Conservation (phyloP, 1,140 invertebrate species). For the Zeugodacus cucurbitae region DNA sequence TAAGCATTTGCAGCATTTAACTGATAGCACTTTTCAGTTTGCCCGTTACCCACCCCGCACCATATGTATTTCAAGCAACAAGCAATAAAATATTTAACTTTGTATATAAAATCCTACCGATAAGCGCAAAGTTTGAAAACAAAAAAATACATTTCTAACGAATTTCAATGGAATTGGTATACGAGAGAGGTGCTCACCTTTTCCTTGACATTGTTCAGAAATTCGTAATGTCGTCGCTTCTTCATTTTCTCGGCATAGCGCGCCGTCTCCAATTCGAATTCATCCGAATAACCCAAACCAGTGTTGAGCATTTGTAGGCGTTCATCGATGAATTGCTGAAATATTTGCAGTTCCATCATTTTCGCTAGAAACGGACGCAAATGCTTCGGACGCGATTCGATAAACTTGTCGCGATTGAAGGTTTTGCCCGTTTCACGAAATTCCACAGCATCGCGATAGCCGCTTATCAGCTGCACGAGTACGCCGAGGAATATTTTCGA, state of each 20-base stretch:
- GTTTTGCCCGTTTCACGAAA: conserved; percentile 80
- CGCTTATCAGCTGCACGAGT: conserved; percentile 91
- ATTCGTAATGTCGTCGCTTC: conserved; percentile 84
- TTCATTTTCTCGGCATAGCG: conserved; percentile 85
- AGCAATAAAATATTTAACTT: background rate
- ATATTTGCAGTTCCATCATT: conserved; percentile 94
- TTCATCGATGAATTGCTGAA: conserved; percentile 96
- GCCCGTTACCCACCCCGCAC: background rate
- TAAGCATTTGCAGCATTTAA: background rate
- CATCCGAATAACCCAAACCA: conserved; percentile 90
- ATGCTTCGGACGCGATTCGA: conserved; percentile 80
- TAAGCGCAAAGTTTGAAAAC: background rate
- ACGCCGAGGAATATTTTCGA: conserved; percentile 90
- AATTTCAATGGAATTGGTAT: background rate
- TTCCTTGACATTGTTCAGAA: conserved; percentile 81
- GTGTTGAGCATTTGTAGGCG: conserved; percentile 88
- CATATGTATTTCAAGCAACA: background rate
- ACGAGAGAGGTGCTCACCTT: conserved; percentile 69
- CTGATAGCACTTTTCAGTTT: background rate
- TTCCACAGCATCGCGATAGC: conserved; percentile 90
- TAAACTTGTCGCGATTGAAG: conserved; percentile 89
- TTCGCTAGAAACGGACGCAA: conserved; percentile 90
- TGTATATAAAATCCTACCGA: background rate
- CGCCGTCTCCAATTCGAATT: conserved; percentile 92
- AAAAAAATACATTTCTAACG: background rate